Base-by-base conservation (phyloP, 2,888 invertebrate species). In the Phania funesta region DNA sequence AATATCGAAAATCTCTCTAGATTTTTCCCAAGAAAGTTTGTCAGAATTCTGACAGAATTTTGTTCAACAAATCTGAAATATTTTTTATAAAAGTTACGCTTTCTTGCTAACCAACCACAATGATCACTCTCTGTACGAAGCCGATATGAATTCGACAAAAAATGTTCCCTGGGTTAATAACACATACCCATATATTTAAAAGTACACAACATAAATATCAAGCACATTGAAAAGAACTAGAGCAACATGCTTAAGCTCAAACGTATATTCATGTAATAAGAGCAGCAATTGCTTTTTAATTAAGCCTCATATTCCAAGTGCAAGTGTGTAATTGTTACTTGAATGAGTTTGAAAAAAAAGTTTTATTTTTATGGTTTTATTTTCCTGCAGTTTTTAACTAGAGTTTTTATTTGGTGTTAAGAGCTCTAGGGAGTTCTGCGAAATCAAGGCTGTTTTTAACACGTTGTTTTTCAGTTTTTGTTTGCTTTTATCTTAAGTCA, bases 251-350 rank as follows among this genome's bases (percentile, higher is more conserved):
- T 20, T 22, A 44, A 68, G 54, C 44, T 44, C n/a, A 29, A n/a
- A 54, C 9, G 41, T 24, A 26, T 9, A 18, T 44, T 46, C 18
- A 24, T 24, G 46, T 16, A 35, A 26, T 22, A 48, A 26, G 5
- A 67, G 22, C 48, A 44, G 60, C 52, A 65, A 73, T 73, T 73
- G 71, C 41, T 65, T 58, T 73, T 73, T 78, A 78, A 78, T 78
- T 73, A 71, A 65, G 71, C 70, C 46, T 56, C 38, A 50, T 64
- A 58, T 35, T 64, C 48, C 58, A 67, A 60, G 50, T 65, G 71
- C 38, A 70, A 77, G 67, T 50, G 77, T 81, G 54, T 58, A 73
- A 77, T 76, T 81, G 52, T 73, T 77, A 56, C 54, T 73, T 81
- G 54, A 80, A 65, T 13, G 35, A 44, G 41, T 41, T 64, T 24